phyloP scores from a whole-genome alignment of 30 jellyfish, hydroid and myxozoan species.

The Turritopsis rubra region DNA sequence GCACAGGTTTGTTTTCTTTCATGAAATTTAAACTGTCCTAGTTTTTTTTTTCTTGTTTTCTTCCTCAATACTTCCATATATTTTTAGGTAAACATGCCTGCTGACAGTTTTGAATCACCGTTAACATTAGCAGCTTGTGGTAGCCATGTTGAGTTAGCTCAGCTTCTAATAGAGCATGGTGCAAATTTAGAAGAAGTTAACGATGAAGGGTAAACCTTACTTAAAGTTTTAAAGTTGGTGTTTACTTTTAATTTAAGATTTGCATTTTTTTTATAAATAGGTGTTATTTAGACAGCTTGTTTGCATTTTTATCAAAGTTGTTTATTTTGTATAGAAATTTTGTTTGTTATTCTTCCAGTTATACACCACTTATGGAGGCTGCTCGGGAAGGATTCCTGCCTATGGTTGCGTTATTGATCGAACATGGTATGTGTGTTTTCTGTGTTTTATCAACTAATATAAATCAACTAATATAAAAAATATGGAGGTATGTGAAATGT shows the following conservation, averaged over 20 bases:
- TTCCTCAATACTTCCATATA: neutral
- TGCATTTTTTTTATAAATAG: neutral
- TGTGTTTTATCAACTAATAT: neutral
- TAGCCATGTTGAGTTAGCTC: conserved; percentile 95
- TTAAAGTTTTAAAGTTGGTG: too few relatives aligned
- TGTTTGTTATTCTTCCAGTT: conserved; percentile 29
- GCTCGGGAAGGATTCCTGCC: conserved; percentile 97
- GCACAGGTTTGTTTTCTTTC: conserved; percentile 72
- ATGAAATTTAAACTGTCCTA: too few relatives aligned
- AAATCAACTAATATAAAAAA: neutral
- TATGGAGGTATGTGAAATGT: conserved; percentile 2
- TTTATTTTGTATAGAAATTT: neutral
- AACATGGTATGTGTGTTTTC: conserved; percentile 56
- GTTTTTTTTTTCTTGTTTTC: neutral
- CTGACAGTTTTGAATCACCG: conserved; percentile 98
- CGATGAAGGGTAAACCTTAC: conserved; percentile 82
- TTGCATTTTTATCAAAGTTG: neutral
- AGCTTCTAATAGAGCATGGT: conserved; percentile 79
- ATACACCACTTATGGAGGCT: conserved; percentile 98
- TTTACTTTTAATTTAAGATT: neutral
- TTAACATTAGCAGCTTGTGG: conserved; percentile 97
- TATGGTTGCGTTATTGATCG: conserved; percentile 85
- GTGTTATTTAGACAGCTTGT: neutral
- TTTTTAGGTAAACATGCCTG: conserved; percentile 93
- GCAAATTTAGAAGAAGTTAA: conserved; percentile 96